These are phyloP conservation scores for Epicampocera succincta DNA, from an alignment of 2,888 invertebrate genomes.

Conservation along the genomic window DNA sequence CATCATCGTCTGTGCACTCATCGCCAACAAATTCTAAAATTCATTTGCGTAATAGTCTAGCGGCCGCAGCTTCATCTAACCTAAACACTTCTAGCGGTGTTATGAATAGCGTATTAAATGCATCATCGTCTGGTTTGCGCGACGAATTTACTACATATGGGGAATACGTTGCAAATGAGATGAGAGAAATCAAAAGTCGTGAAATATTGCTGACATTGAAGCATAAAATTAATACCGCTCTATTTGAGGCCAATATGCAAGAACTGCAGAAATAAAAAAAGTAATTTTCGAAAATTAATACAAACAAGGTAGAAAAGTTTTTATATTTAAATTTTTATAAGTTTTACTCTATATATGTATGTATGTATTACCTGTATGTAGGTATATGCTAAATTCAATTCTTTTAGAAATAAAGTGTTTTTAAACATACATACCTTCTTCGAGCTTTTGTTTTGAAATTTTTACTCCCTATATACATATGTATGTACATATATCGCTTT, in stretches of 20 bases:
- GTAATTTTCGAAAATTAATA: not conserved
- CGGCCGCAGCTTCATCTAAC: slow-evolving; percentile 46
- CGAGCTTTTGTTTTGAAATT: not conserved
- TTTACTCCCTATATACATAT: not conserved
- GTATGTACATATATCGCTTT: too few species aligned
- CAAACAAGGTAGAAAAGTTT: slow-evolving; percentile 4
- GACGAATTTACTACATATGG: slow-evolving; percentile 85
- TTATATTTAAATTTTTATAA: not conserved
- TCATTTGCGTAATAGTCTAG: slow-evolving; percentile 66
- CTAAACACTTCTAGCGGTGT: slow-evolving; percentile 17
- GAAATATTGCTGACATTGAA: slow-evolving; percentile 84
- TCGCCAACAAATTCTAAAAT: slow-evolving; percentile 66
- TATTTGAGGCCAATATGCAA: slow-evolving; percentile 85
- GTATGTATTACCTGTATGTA: too few species aligned
- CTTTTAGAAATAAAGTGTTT: too few species aligned
- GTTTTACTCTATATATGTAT: not conserved
- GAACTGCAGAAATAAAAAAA: slow-evolving; percentile 80
- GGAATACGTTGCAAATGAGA: slow-evolving; percentile 85
- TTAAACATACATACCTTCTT: too few species aligned
- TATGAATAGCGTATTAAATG: slow-evolving; percentile 64
- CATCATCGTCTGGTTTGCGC: slow-evolving; percentile 72
- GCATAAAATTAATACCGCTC: slow-evolving; percentile 85
- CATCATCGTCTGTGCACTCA: slow-evolving; percentile 63
- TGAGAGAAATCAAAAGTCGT: slow-evolving; percentile 83
- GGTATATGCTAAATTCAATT: too few species aligned